Base-by-base conservation (phyloP, 2,888 invertebrate genomes). In the Slavum lentiscoides region DNA sequence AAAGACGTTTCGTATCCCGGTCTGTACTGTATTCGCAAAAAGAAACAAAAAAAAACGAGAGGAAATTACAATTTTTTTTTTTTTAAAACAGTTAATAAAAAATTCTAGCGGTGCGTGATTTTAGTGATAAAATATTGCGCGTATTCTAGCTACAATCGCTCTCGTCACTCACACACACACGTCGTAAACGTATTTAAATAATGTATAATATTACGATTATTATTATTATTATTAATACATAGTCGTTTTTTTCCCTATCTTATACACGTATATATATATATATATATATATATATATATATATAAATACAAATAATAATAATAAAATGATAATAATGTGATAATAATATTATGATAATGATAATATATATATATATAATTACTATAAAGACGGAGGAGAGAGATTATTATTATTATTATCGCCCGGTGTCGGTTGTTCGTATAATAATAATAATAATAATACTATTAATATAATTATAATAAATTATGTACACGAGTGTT, bases 321-420 rank as follows among this genome's bases (percentile, higher is more conserved):
- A 72, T 72, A 49, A 62, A 43, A 61, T 72, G 11, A 59, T 72
- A 59, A 72, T 59, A 58, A 70, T 37, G 53, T n/a, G 43, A 72
- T 59, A 53, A 74, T 49, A 74, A 74, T 73, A 62, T 30, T 30
- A 62, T 74, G 64, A 53, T 74, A 64, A 64, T 49, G 30, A 30
- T 30, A 30, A 30, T 30, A 30, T 30, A 30, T 30, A 30, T 30
- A 30, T 30, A 30, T 30, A 30, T 30, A 30, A 30, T 30, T 30
- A 30, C 30, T 30, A 2, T 30, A 30, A 30, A 30, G 1, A 30
- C 6, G 37, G 58, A n/a, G 13, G 58, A 61, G 61, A 62, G 23
- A 43, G 49, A 76, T 76, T 72, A 19, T 55, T 30, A 30, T 23
- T 4, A 6, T 64, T 30, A 53, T 53, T 43, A 43, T 30, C 13